Evolutionary conservation across 2,113 vertebrate genomes (phyloP).

Genomic region (Poecilia latipinna): DNA sequence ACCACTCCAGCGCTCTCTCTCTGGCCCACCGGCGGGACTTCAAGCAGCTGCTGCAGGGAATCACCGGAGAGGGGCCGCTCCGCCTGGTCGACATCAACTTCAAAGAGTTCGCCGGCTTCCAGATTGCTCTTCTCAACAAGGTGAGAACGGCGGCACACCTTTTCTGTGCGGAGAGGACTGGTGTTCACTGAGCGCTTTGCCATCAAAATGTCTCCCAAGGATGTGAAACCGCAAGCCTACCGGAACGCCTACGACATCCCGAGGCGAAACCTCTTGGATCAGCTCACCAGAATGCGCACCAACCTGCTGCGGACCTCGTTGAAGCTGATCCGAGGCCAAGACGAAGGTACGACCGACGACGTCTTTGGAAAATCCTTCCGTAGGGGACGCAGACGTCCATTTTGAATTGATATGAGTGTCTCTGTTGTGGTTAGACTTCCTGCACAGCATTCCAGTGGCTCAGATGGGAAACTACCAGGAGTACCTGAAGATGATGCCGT

Average conservation of each 20-base stretch:
- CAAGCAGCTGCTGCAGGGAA: conserved; percentile 90
- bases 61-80: conserved; percentile 89
- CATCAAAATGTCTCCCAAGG: conserved; percentile 72
- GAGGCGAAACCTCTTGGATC: conserved; percentile 93
- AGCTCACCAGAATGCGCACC: conserved; percentile 94
- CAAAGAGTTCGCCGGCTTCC: conserved; percentile 96
- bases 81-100: conserved; percentile 87
- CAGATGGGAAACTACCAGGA: conserved; percentile 99
- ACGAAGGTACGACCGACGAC: conserved; percentile 81
- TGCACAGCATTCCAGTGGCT: conserved; percentile 94
- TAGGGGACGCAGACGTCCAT: too few species aligned
- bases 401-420: neutral
- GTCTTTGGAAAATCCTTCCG: neutral
- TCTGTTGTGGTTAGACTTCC: conserved; percentile 82
- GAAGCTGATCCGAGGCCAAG: conserved; percentile 87
- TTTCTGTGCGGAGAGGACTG: neutral
- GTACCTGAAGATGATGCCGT: conserved; percentile 91
- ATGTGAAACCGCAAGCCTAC: conserved; percentile 94
- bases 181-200: neutral
- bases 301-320: conserved; percentile 90
- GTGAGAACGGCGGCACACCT: conserved; percentile 65
- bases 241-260: conserved; percentile 97
- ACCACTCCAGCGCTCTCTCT: conserved; percentile 87
- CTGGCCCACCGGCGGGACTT: conserved; percentile 91
- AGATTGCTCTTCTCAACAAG: conserved; percentile 93